These are phyloP conservation scores for Desoria tigrina DNA, from an alignment of 2,888 invertebrate genomes.

Conservation along the genomic window DNA sequence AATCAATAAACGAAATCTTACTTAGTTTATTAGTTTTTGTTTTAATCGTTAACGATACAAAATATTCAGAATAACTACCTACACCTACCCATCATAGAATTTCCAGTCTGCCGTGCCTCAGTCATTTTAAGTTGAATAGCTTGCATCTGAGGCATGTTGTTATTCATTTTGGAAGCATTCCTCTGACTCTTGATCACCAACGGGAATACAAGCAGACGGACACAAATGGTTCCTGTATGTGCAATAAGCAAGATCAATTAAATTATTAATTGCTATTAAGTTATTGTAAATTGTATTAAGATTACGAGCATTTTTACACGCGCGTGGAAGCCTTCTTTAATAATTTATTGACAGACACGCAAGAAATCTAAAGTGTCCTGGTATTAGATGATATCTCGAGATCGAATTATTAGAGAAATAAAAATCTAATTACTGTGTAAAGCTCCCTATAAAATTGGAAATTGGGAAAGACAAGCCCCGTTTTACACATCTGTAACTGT, in stretches of 20 bases:
- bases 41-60: neutral
- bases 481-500: too few relatives aligned
- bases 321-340: neutral
- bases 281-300: neutral
- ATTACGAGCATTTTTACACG: neutral
- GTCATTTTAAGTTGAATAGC: constrained; percentile 79
- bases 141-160: constrained; percentile 83
- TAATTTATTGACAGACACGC: too few relatives aligned
- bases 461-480: too few relatives aligned
- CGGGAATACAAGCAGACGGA: constrained; percentile 79
- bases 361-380: too few relatives aligned
- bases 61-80: neutral
- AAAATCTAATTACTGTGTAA: too few relatives aligned
- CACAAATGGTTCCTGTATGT: constrained; percentile 71
- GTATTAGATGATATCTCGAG: too few relatives aligned
- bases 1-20: neutral
- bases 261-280: neutral
- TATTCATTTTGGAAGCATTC: constrained; percentile 77
- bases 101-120: constrained; percentile 80
- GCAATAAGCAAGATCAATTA: constrained; percentile 6
- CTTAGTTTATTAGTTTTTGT: neutral
- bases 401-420: too few relatives aligned
- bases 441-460: too few relatives aligned
- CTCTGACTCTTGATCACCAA: constrained; percentile 79
- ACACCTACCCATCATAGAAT: constrained; percentile 69